Evolutionary conservation across 1,140 invertebrate species (phyloP).

Genomic region (Drosophila quadrilineata): DNA sequence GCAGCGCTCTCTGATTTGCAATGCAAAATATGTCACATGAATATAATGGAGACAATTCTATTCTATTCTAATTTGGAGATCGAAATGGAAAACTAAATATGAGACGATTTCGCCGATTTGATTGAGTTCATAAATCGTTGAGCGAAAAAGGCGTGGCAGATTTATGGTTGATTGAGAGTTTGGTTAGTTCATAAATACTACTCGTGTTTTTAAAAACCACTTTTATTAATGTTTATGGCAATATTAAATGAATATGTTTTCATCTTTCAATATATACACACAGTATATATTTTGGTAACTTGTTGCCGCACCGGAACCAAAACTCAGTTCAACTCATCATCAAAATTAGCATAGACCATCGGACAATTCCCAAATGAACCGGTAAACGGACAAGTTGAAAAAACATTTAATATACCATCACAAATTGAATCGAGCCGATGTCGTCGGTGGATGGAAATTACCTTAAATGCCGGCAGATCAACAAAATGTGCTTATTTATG

Average conservation of each 20-base stretch:
- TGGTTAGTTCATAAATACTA: slow-evolving; percentile 25
- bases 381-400: neutral
- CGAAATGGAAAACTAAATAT: slow-evolving; percentile 3
- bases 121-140: slow-evolving; percentile 32
- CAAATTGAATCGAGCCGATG: slow-evolving; percentile 61
- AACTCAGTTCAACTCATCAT: slow-evolving; percentile 35
- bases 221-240: slow-evolving; percentile 51
- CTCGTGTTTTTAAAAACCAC: slow-evolving; percentile 40
- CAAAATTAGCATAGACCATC: slow-evolving; percentile 59
- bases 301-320: slow-evolving; percentile 59
- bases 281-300: slow-evolving; percentile 27
- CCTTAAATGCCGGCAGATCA: slow-evolving; percentile 66
- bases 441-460: slow-evolving; percentile 36
- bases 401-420: slow-evolving; percentile 20
- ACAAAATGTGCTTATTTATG: slow-evolving; percentile 60
- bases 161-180: slow-evolving; percentile 42
- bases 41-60: slow-evolving; percentile 8
- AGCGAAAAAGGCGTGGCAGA: slow-evolving; percentile 45
- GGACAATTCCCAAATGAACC: slow-evolving; percentile 20
- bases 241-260: slow-evolving; percentile 44
- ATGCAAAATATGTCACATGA: slow-evolving; percentile 63
- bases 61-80: slow-evolving; percentile 17
- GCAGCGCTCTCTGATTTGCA: slow-evolving; percentile 55
- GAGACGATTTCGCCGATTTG: neutral
- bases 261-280: slow-evolving; percentile 33